Evolutionary conservation across 2,888 invertebrate species (phyloP), one percentile per base, ranked within the genome.

Genomic region (Yponomeuta malinellus): DNA sequence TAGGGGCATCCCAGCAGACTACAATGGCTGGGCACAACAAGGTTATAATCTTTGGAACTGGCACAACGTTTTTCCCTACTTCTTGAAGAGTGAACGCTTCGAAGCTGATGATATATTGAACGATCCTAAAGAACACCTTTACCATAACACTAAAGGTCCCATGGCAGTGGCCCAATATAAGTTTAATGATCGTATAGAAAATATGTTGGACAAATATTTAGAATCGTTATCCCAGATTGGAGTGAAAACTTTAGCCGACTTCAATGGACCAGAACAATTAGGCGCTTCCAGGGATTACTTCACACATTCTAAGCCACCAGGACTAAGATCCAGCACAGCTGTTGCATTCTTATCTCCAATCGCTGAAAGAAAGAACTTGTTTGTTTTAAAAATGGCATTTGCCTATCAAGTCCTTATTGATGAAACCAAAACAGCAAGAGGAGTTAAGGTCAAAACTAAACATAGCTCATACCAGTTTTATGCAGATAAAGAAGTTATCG

Each of bases 81-180:
- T 95, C 80, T 93, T 93, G 76, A 95, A 95, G 81, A 87, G 94
- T 12, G 95, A 95, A 79, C 93, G 93, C 71, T 92, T 93, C n/a
- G 86, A 31, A 37, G 43, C 12, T 8, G 29, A 64, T 29, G 31
- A 64, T 6, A 12, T 64, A n/a, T 23, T 83, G 72, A 72, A 75
- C 2, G 88, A 93, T 75, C 82, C 78, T 5, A 79, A 79, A 29
- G 23, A 48, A n/a, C 8, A 5, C 10, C 10, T 15, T 15, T 83
- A 83, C 74, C 93, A 93, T 74, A 80, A 81, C 15, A 86, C 84
- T 9, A 82, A 85, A 43, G 68, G 68, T 6, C 68, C 68, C 9
- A 68, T 6, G 94, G 93, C 0, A 88, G 88, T 1, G 76, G 93
- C 10, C 80, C 86, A 59, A 59, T 59, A 15, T 15, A 59, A 59